These are phyloP conservation scores for Siniperca undulata DNA, from an alignment of 2,797 vertebrate genomes.

Conservation along the genomic window DNA sequence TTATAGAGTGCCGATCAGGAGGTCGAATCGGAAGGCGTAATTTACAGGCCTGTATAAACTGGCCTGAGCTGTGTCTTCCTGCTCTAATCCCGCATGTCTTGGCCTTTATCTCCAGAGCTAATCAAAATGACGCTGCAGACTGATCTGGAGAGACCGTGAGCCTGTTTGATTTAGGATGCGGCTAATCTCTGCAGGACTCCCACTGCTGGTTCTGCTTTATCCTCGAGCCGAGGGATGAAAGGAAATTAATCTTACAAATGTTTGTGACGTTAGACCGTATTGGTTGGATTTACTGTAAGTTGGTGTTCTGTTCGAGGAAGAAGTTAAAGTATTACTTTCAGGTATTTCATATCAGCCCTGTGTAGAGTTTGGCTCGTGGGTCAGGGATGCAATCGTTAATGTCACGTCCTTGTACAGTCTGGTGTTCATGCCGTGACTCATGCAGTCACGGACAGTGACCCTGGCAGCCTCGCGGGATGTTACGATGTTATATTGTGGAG, in stretches of 20 bases:
- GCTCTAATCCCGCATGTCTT: conserved; percentile 62
- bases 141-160: conserved; percentile 54
- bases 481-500: no score
- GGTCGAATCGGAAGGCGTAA: conserved; percentile 21
- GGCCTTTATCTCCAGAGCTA: conserved; percentile 52
- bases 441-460: background rate
- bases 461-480: no score
- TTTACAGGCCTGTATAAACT: conserved; percentile 64
- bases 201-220: conserved; percentile 11
- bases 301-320: background rate
- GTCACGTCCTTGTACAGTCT: background rate
- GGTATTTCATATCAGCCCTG: background rate
- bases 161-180: conserved; percentile 73
- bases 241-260: conserved; percentile 2
- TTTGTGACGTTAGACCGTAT: background rate
- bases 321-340: background rate
- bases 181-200: conserved; percentile 53
- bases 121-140: conserved; percentile 55
- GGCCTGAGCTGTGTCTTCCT: conserved; percentile 50
- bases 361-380: background rate
- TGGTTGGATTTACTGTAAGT: conserved; percentile 3
- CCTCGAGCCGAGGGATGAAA: conserved; percentile 6
- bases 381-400: background rate
- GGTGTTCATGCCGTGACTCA: background rate
- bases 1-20: conserved; percentile 55